These are phyloP conservation scores for Alloplasta piceator DNA, from an alignment of 2,888 invertebrate species.

Conservation along the genomic window DNA sequence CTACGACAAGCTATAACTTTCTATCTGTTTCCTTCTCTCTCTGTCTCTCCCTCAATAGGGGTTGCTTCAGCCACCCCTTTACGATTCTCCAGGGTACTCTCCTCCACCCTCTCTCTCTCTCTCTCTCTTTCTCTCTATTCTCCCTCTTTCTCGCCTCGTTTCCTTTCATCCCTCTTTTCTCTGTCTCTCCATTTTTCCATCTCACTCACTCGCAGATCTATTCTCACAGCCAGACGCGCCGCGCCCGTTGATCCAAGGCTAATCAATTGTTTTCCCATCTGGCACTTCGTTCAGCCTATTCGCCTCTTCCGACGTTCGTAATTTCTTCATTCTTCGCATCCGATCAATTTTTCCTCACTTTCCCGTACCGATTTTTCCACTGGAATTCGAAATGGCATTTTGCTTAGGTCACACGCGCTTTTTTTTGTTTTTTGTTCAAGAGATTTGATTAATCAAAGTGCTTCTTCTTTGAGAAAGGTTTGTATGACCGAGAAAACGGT, in stretches of 20 bases:
- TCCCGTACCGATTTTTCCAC: neutral
- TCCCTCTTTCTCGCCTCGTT: slow-evolving; percentile 36
- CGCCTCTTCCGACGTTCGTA: slow-evolving; percentile 1
- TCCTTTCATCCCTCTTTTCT: slow-evolving; percentile 20
- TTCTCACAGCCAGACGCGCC: slow-evolving; percentile 66
- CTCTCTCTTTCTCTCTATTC: slow-evolving; percentile 12
- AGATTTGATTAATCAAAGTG: neutral
- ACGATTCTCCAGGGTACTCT: slow-evolving; percentile 45
- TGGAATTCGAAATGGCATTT: too few species aligned
- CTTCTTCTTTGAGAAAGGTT: neutral
- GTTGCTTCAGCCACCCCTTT: slow-evolving; percentile 61
- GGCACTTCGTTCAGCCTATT: slow-evolving; percentile 18
- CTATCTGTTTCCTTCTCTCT: neutral
- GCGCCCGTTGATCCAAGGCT: slow-evolving; percentile 74
- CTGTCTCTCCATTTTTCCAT: slow-evolving; percentile 35
- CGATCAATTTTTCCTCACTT: neutral
- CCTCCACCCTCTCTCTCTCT: slow-evolving; percentile 46
- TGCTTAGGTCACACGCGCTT: too few species aligned
- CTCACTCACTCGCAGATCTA: slow-evolving; percentile 62
- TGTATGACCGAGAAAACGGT: neutral
- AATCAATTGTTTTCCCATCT: slow-evolving; percentile 70
- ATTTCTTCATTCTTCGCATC: slow-evolving; percentile 4
- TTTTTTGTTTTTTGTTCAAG: neutral
- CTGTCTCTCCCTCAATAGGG: slow-evolving; percentile 44
- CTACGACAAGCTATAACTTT: slow-evolving; percentile 58